These are phyloP conservation scores for Haliclystus octoradiatus DNA, from an alignment of 30 jellyfish, hydroid and myxozoan species.

Conservation along the genomic window DNA sequence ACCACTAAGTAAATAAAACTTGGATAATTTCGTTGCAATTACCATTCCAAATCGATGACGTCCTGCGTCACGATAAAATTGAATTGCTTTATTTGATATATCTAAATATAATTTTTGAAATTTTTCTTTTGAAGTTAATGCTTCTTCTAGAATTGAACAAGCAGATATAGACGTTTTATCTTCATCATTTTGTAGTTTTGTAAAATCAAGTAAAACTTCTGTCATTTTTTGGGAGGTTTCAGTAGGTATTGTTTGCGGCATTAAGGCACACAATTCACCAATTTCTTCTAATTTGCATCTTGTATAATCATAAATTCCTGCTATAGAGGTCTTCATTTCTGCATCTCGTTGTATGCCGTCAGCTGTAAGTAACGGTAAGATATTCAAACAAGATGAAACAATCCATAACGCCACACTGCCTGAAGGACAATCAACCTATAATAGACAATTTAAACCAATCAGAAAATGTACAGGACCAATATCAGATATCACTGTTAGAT, in stretches of 20 bases:
- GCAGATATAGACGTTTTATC: conserved; percentile 15
- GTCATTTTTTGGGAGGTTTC: conserved; percentile 10
- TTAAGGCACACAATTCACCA: conserved; percentile 51
- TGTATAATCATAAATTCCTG: conserved; percentile 52
- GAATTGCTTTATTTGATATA: conserved; percentile 18
- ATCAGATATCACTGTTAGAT: too few relatives aligned
- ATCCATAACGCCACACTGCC: conserved; percentile 82
- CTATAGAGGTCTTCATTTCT: conserved; percentile 31
- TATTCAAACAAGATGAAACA: conserved; percentile 54
- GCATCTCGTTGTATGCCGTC: conserved; percentile 34
- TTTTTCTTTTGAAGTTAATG: conserved; percentile 23
- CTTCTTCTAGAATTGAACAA: conserved; percentile 13
- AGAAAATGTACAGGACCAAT: too few relatives aligned
- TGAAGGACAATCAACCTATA: conserved; percentile 16
- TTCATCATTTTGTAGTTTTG: conserved; percentile 10
- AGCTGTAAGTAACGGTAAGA: conserved; percentile 32
- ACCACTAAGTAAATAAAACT: conserved; percentile 36
- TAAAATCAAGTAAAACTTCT: conserved; percentile 1
- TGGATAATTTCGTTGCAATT: conserved; percentile 58
- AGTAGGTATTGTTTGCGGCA: too few relatives aligned
- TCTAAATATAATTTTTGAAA: conserved; percentile 53
- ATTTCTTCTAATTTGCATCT: conserved; percentile 40
- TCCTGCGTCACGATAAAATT: conserved; percentile 18
- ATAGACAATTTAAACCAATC: too few relatives aligned
- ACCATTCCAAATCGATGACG: conserved; percentile 43